Evolutionary conservation across 2,888 invertebrate species (phyloP).

Genomic region (Tinea pellionella): DNA sequence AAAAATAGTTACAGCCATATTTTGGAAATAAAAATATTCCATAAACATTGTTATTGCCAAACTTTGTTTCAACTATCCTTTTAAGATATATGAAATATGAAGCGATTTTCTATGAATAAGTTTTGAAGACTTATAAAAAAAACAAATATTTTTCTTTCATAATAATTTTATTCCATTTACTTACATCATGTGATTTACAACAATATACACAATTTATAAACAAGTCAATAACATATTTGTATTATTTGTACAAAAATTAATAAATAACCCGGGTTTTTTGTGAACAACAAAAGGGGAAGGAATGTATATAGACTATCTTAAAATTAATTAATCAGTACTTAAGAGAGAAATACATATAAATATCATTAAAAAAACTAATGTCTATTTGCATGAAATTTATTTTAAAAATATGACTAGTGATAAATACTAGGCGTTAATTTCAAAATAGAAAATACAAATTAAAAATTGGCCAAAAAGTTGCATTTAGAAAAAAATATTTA

Average conservation of each 20-base stretch:
- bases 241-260: neutral
- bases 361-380: neutral
- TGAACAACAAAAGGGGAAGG: slow-evolving; percentile 23
- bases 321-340: neutral
- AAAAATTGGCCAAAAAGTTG: too few relatives aligned
- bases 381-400: neutral
- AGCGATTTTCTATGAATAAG: neutral
- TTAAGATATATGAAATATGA: neutral
- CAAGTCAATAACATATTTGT: too few relatives aligned
- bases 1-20: neutral
- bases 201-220: too few relatives aligned
- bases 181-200: too few relatives aligned
- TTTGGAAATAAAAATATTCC: neutral
- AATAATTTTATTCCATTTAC: neutral
- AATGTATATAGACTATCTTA: slow-evolving; percentile 1
- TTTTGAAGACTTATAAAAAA: neutral
- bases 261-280: slow-evolving; percentile 27
- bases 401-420: neutral
- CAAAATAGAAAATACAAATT: neutral
- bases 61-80: neutral
- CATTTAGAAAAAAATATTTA: too few relatives aligned
- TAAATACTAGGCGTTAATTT: neutral
- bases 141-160: neutral
- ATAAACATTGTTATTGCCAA: neutral
- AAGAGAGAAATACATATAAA: neutral